Base-by-base conservation (phyloP, 2,797 vertebrate species). In the Poeciliopsis turneri region DNA sequence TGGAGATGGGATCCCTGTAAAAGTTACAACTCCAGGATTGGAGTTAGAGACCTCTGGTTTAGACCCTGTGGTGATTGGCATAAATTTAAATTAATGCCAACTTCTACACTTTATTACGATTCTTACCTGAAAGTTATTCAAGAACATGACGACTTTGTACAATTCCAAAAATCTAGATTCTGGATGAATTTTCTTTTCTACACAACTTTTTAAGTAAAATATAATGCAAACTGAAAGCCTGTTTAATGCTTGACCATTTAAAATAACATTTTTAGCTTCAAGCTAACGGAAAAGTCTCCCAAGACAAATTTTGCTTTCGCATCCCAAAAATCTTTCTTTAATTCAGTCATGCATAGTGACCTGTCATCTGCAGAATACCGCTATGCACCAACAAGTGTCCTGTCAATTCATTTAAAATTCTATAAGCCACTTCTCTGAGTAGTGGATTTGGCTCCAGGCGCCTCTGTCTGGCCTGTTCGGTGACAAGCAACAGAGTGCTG, bases 401-500 rank as follows among this genome's bases (percentile, higher is more conserved):
- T 20, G 1, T 80, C 83, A 74, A 72, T 88, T 82, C 71, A 85
- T 79, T 82, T 88, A 80, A 71, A 76, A 82, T 82, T 82, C 75
- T 69, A 72, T 70, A 68, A 77, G 79, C 75, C 74, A 70, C 33
- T 86, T 78, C 79, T 88, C 78, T 76, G 61, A 85, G 71, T 49
- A 64, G 71, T 78, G 84, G 78, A 78, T 90, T 86, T 83, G 84
- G 87, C 90, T 82, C 33, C 70, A 78, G 87, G 90, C 84, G 4
- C 76, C 78, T 79, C 64, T 30, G 78, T 84, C 46, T 82, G 81
- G 68, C 79, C 77, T 69, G 79, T 76, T 84, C 39, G 72, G 86
- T 91, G 92, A 90, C 92, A 91, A 79, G 79, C 88, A 83, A 77
- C 89, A 90, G 90, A 88, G 91, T 87, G 89, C 89, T 94, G 94